Evolutionary conservation across 2,888 invertebrate genomes (phyloP).

Genomic region (Xanthorhoe designata): DNA sequence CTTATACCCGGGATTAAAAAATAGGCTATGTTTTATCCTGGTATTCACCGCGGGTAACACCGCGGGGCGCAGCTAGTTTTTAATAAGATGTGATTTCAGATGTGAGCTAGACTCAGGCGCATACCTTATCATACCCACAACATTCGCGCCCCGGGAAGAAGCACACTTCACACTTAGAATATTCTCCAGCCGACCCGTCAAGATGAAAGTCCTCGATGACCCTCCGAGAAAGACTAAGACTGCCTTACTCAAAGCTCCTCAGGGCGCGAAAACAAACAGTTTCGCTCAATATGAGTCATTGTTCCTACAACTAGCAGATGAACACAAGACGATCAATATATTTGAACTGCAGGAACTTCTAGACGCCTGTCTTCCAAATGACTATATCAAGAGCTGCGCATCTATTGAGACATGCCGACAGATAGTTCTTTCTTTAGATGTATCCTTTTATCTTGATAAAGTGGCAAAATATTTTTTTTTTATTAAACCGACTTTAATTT

Average conservation of each 20-base stretch:
- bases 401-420: constrained; percentile 96
- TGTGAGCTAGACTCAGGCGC: constrained; percentile 92
- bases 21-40: too few relatives aligned
- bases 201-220: constrained; percentile 90
- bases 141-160: constrained; percentile 96
- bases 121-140: constrained; percentile 95
- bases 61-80: too few relatives aligned
- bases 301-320: constrained; percentile 95
- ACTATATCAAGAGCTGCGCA: constrained; percentile 97
- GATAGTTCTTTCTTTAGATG: constrained; percentile 95
- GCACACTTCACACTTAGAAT: constrained; percentile 94
- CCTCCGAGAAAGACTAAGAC: constrained; percentile 89
- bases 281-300: constrained; percentile 95
- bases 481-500: too few relatives aligned
- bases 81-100: too few relatives aligned
- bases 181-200: constrained; percentile 90
- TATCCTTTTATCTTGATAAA: constrained; percentile 87
- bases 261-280: constrained; percentile 88
- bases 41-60: too few relatives aligned
- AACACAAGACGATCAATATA: constrained; percentile 95
- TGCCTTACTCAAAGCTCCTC: constrained; percentile 91
- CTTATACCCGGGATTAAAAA: too few relatives aligned
- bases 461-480: too few relatives aligned
- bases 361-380: constrained; percentile 96
- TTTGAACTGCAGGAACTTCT: constrained; percentile 96